A percentile compares a stretch with the other conserved stretches of the same genome.
Evolutionary conservation across 2,888 invertebrate genomes (phyloP).

Genomic region (Watsonalla cultraria): DNA sequence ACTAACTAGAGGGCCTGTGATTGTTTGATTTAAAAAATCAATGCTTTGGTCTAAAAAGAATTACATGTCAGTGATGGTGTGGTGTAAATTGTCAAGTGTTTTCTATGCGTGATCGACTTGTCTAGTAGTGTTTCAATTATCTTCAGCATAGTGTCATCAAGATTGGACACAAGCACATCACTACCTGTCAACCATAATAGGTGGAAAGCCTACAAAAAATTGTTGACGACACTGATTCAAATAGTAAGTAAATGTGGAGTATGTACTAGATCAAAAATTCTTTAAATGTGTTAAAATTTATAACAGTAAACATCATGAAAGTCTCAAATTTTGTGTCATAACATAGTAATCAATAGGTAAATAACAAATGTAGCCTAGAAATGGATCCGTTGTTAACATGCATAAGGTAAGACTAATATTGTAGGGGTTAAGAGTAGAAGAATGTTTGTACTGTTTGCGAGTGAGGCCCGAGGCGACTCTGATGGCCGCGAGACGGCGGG

Average conservation of each 20-base stretch:
- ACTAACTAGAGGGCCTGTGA: slow-evolving; percentile 68
- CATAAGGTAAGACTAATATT: no score
- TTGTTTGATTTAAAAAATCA: slow-evolving; percentile 64
- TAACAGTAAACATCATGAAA: background rate
- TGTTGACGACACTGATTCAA: slow-evolving; percentile 73
- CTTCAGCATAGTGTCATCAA: slow-evolving; percentile 42
- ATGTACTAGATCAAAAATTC: slow-evolving; percentile 10
- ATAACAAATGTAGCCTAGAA: no score
- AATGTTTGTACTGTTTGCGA: slow-evolving; percentile 55
- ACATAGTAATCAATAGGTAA: background rate
- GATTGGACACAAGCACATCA: slow-evolving; percentile 56
- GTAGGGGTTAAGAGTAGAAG: slow-evolving; percentile 25
- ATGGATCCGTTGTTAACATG: no score
- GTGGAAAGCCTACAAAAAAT: slow-evolving; percentile 60
- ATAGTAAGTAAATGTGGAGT: slow-evolving; percentile 60
- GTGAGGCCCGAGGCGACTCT: slow-evolving; percentile 59
- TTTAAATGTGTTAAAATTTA: background rate
- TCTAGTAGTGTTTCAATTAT: slow-evolving; percentile 51
- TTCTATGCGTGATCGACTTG: slow-evolving; percentile 56
- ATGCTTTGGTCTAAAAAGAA: slow-evolving; percentile 48
- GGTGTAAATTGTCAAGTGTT: slow-evolving; percentile 45
- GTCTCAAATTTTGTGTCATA: background rate
- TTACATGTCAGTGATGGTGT: slow-evolving; percentile 59
- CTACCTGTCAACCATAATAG: slow-evolving; percentile 60
- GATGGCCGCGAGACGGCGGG: slow-evolving; percentile 70